Conservation (phyloP, 2,888 invertebrate species). For the Trileptium ribeirensis region DNA sequence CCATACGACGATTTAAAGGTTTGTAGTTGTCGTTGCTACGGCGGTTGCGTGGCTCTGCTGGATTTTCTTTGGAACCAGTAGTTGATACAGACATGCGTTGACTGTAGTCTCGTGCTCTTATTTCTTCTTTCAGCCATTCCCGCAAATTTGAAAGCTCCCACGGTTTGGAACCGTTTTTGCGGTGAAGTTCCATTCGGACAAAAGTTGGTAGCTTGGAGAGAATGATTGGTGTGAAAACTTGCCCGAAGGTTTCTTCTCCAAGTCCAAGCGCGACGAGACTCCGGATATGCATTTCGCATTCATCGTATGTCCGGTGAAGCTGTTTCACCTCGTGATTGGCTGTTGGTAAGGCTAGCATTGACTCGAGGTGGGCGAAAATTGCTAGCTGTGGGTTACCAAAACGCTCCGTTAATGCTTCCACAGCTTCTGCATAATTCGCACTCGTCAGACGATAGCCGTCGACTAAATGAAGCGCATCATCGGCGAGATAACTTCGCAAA, state of each 20-base stretch:
- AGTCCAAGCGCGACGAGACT: slow-evolving; percentile 4
- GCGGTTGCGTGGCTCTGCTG: background rate
- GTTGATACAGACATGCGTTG: background rate
- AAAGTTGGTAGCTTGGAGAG: background rate
- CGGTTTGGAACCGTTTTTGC: background rate
- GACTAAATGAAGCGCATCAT: no score
- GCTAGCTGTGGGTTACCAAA: no score
- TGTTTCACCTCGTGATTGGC: no score
- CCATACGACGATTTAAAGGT: background rate
- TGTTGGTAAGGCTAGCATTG: no score
- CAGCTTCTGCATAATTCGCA: no score
- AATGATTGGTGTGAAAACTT: slow-evolving; percentile 8
- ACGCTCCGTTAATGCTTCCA: no score
- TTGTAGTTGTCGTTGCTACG: no score
- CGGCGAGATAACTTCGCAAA: no score
- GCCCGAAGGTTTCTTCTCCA: background rate
- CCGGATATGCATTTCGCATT: no score
- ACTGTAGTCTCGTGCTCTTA: background rate
- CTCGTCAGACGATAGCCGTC: no score
- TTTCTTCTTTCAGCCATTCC: background rate
- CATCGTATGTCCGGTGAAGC: no score
- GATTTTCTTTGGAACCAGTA: background rate
- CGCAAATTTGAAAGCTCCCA: background rate
- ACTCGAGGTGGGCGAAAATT: no score
- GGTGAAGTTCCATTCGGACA: background rate